Percentiles rank a stretch among this genome's conserved stretches.
Evolutionary conservation across 2,113 vertebrate genomes (phyloP).

Genomic region (Irena cyanogastra): DNA sequence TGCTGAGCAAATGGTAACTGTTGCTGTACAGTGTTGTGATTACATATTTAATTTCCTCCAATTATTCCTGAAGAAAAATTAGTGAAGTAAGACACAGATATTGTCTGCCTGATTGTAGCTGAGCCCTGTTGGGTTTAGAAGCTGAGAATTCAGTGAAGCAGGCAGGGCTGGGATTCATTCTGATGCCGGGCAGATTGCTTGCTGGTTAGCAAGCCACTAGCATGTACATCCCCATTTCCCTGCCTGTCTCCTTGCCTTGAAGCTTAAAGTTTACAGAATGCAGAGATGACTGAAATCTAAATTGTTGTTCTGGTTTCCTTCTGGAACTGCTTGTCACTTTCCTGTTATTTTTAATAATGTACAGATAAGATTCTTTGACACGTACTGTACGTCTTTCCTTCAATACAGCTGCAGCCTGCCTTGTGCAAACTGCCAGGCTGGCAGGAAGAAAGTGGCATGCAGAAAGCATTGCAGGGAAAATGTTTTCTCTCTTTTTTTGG

Average conservation of each 20-base stretch:
- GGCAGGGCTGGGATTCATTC: neutral
- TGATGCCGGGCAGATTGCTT: neutral
- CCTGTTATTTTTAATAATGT: slow-evolving; percentile 34
- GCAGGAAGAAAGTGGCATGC: slow-evolving; percentile 16
- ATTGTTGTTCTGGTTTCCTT: slow-evolving; percentile 15
- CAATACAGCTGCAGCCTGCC: slow-evolving; percentile 14
- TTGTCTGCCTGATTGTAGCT: neutral
- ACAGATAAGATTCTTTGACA: slow-evolving; percentile 20
- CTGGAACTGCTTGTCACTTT: slow-evolving; percentile 30
- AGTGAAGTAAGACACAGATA: neutral
- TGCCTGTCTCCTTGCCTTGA: neutral
- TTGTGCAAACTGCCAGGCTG: slow-evolving; percentile 33
- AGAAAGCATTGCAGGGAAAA: neutral
- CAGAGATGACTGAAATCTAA: neutral
- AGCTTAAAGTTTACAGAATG: neutral
- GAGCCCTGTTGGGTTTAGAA: neutral
- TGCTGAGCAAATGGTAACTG: neutral
- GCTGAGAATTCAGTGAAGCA: neutral
- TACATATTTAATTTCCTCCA: neutral
- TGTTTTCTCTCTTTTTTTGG: too few species aligned
- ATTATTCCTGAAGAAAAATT: neutral
- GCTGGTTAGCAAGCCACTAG: neutral
- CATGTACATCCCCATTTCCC: neutral
- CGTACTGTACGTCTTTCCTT: neutral
- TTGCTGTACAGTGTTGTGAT: neutral